phyloP scores from a whole-genome alignment of 35 echinoderm and acorn worm genomes.

The Strongylocentrotus purpuratus region DNA sequence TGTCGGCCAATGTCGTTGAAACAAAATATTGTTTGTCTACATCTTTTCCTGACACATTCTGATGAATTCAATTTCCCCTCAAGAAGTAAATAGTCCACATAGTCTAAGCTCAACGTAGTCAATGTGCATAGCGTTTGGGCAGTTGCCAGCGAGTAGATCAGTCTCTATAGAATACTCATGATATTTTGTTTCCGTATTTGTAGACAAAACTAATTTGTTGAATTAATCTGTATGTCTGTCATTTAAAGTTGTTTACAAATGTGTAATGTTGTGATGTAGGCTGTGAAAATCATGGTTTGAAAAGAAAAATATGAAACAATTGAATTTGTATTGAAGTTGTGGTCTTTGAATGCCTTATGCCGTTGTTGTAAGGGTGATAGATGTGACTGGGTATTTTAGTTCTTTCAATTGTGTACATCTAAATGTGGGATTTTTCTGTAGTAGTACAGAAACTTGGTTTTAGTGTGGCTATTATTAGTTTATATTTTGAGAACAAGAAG shows the following conservation, averaged over 20 bases:
- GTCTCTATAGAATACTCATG: neutral
- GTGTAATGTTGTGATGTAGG: neutral
- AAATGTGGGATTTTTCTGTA: too few relatives aligned
- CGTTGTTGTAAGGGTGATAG: too few relatives aligned
- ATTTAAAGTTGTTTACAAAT: constrained; percentile 6
- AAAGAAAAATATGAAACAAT: neutral
- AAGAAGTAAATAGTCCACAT: neutral
- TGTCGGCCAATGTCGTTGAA: neutral
- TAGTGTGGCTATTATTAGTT: too few relatives aligned
- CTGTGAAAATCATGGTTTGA: neutral
- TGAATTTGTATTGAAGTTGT: too few relatives aligned
- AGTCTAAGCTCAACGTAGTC: neutral
- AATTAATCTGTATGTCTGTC: neutral
- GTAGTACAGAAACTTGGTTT: too few relatives aligned
- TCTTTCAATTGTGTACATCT: too few relatives aligned
- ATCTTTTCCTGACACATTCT: neutral
- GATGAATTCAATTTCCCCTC: neutral
- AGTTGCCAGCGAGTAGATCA: neutral
- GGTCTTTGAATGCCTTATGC: too few relatives aligned
- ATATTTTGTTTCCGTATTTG: neutral
- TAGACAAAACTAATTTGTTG: neutral
- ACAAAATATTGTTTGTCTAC: neutral
- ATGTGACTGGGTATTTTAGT: too few relatives aligned
- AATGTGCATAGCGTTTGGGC: neutral
- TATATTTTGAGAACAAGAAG: too few relatives aligned